phyloP scores from a whole-genome alignment of 2,888 invertebrate genomes.

The Plutella xylostella region DNA sequence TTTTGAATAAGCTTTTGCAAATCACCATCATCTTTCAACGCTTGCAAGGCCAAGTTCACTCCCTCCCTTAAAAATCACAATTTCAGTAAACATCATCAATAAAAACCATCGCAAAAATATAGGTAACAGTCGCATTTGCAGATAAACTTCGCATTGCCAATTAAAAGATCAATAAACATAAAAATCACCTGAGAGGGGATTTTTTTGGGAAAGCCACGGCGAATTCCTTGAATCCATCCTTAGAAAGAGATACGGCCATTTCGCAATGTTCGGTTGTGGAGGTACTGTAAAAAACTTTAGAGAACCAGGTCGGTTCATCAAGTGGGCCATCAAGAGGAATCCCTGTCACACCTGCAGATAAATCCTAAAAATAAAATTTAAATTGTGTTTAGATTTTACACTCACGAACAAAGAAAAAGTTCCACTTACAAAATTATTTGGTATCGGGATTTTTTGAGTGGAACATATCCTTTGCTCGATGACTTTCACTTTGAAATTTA shows the following conservation, averaged over 20 bases:
- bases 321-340: slow-evolving; percentile 11
- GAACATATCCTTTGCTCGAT: neutral
- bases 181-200: slow-evolving; percentile 84
- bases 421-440: too few relatives aligned
- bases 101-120: neutral
- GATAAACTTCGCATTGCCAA: neutral
- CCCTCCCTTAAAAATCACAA: slow-evolving; percentile 77
- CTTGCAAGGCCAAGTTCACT: slow-evolving; percentile 92
- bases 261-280: slow-evolving; percentile 80
- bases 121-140: slow-evolving; percentile 13
- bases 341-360: slow-evolving; percentile 17
- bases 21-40: slow-evolving; percentile 91
- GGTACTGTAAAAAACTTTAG: slow-evolving; percentile 25
- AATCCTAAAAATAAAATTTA: slow-evolving; percentile 24
- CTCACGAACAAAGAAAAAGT: too few relatives aligned
- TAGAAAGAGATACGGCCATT: slow-evolving; percentile 92
- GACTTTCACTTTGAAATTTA: too few relatives aligned
- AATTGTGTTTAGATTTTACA: too few relatives aligned
- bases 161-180: neutral
- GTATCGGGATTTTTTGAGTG: too few relatives aligned
- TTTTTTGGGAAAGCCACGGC: slow-evolving; percentile 95
- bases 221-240: slow-evolving; percentile 76
- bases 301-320: slow-evolving; percentile 37
- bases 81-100: neutral
- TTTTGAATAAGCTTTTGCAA: slow-evolving; percentile 90